Evolutionary conservation across 2,888 invertebrate species (phyloP).

Genomic region (Parnassius orleans): DNA sequence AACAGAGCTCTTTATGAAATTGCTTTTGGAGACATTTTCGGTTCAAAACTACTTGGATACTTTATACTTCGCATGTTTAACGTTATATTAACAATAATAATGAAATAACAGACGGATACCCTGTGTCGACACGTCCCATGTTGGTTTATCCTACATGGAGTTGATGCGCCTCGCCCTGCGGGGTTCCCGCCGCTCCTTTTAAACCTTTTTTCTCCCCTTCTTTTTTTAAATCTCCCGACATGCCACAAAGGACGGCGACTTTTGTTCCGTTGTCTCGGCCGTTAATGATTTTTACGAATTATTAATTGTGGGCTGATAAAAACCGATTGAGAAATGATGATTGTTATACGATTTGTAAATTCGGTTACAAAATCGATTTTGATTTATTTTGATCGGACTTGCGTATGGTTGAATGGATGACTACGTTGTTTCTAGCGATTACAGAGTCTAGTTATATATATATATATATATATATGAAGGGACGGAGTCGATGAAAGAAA

Average conservation of each 20-base stretch:
- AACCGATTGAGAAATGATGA: slow-evolving; percentile 74
- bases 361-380: slow-evolving; percentile 29
- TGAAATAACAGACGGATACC: slow-evolving; percentile 35
- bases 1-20: too few species aligned
- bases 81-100: slow-evolving; percentile 36
- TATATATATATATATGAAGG: too few species aligned
- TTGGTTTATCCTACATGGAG: slow-evolving; percentile 62
- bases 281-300: slow-evolving; percentile 80
- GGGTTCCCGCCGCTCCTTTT: slow-evolving; percentile 48
- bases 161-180: slow-evolving; percentile 54
- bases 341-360: slow-evolving; percentile 55
- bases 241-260: slow-evolving; percentile 75
- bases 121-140: slow-evolving; percentile 69
- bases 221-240: slow-evolving; percentile 59
- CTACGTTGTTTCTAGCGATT: too few species aligned
- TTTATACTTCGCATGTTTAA: background rate
- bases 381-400: slow-evolving; percentile 35
- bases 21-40: too few species aligned
- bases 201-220: slow-evolving; percentile 47
- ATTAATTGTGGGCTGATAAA: slow-evolving; percentile 75
- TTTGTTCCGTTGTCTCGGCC: slow-evolving; percentile 75
- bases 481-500: too few species aligned
- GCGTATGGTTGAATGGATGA: slow-evolving; percentile 37
- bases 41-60: background rate
- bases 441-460: too few species aligned